Evolutionary conservation across 2,797 vertebrate genomes (phyloP), one percentile per base, ranked within the genome.

Genomic region (Anguilla megastoma): DNA sequence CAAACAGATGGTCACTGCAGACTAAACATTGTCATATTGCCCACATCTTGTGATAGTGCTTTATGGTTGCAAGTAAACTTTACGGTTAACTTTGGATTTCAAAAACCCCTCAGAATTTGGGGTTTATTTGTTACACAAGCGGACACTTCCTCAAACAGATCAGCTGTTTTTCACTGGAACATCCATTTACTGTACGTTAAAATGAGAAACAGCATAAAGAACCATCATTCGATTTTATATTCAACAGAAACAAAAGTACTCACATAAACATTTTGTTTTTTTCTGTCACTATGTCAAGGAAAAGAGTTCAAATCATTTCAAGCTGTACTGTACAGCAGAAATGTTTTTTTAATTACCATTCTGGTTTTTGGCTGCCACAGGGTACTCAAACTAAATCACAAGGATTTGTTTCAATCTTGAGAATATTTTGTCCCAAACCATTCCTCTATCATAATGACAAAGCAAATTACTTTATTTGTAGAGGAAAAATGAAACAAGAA

Each of bases 11-110:
- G 41, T 54, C 80, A 41, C 58, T 74, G 48, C 36, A 88, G 63
- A 84, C 87, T 76, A 85, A 85, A 84, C 60, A 88, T 18, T 63
- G 27, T 66, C 36, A 83, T 84, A 58, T 84, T n/a, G 45, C n/a
- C 0, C 21, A 87, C 41, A 24, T 63, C 56, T 30, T 84, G 36
- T 58, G 18, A 50, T 54, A 50, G 58, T 60, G 30, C n/a, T 21
- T 18, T 82, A 58, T 24, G 9, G 45, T 50, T 50, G 41, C 41
- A 9, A 58, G 24, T 52, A 24, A 79, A 16, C 10, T 82, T 63
- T 63, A 76, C 0, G 48, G 86, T 82, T 58, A 87, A 80, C 33
- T 79, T 33, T 50, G 69, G 69, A 33, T 24, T 58, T 30, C 69
- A 30, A 27, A 30, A 30, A 16, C 63, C 63, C n/a, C 63, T 30